These are phyloP conservation scores for Falcaria lacertinaria DNA, from an alignment of 2,888 invertebrate genomes.

Conservation along the genomic window DNA sequence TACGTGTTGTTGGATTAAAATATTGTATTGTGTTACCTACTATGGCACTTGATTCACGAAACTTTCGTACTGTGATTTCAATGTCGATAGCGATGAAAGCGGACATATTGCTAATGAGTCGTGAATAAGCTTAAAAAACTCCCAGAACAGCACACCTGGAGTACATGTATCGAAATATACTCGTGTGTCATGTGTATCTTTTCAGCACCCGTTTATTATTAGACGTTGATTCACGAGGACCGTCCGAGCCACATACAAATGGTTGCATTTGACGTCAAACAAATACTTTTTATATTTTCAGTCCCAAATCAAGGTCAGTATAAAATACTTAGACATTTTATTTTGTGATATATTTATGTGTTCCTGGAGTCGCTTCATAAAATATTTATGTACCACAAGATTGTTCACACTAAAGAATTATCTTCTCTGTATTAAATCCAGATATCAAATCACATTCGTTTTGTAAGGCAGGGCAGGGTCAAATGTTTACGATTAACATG, in stretches of 20 bases:
- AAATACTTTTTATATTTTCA: slow-evolving; percentile 37
- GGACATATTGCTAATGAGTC: slow-evolving; percentile 33
- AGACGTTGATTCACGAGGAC: slow-evolving; percentile 65
- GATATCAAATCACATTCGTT: no score
- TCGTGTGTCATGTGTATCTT: slow-evolving; percentile 52
- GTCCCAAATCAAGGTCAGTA: slow-evolving; percentile 29
- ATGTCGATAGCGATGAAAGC: slow-evolving; percentile 41
- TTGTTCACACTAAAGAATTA: no score
- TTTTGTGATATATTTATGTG: slow-evolving; percentile 21
- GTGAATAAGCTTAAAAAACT: slow-evolving; percentile 22
- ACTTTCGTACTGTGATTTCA: slow-evolving; percentile 41
- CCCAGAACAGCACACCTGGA: slow-evolving; percentile 30
- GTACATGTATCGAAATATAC: slow-evolving; percentile 36
- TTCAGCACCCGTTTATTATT: slow-evolving; percentile 54
- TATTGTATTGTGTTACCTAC: slow-evolving; percentile 29
- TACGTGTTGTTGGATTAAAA: neutral
- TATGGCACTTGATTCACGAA: slow-evolving; percentile 28
- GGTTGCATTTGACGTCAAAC: slow-evolving; percentile 63
- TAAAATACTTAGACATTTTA: slow-evolving; percentile 22
- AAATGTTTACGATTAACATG: no score
- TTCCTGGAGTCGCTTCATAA: slow-evolving; percentile 20
- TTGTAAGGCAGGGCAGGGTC: no score
- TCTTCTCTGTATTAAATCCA: no score
- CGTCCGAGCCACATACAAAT: slow-evolving; percentile 51
- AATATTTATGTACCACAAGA: slow-evolving; percentile 9